Evolutionary conservation across 2,113 vertebrate species (phyloP).

Genomic region (Cettia cetti): DNA sequence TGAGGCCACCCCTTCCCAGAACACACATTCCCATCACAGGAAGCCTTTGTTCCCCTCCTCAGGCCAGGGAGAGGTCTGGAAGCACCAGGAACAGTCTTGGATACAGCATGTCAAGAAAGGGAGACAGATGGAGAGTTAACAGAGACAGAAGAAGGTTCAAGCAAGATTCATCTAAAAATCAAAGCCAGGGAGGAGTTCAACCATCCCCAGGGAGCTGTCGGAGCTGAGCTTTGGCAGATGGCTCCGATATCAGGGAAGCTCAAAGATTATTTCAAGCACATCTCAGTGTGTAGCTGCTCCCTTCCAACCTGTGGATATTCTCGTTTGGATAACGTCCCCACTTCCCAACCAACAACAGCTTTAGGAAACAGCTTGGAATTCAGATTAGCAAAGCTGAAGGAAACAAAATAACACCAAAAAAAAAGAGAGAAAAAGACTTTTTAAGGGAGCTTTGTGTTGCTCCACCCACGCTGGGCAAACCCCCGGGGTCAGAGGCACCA

Average conservation of each 20-base stretch:
- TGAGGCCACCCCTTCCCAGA: neutral
- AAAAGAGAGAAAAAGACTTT: neutral
- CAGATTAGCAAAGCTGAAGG: neutral
- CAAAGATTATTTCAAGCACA: neutral
- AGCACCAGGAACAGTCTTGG: neutral
- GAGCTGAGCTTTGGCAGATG: slow-evolving; percentile 36
- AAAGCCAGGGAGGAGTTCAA: neutral
- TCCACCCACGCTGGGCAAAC: neutral
- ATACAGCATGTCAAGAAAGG: neutral
- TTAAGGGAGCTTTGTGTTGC: neutral
- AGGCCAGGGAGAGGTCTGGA: neutral
- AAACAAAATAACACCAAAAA: neutral
- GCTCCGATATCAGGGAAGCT: neutral
- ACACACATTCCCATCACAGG: neutral
- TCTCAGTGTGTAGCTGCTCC: neutral
- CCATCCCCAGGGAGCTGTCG: neutral
- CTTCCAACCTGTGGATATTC: slow-evolving; percentile 9
- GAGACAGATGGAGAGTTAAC: slow-evolving; percentile 4
- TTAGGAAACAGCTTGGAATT: slow-evolving; percentile 23
- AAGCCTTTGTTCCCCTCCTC: neutral
- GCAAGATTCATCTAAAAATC: neutral
- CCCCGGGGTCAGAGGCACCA: neutral
- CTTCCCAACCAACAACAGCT: neutral
- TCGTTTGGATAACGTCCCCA: neutral
- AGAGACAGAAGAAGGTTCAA: slow-evolving; percentile 17